phyloP scores from a whole-genome alignment of 2,797 vertebrate species.

The Melanotaenia parkinsoni region DNA sequence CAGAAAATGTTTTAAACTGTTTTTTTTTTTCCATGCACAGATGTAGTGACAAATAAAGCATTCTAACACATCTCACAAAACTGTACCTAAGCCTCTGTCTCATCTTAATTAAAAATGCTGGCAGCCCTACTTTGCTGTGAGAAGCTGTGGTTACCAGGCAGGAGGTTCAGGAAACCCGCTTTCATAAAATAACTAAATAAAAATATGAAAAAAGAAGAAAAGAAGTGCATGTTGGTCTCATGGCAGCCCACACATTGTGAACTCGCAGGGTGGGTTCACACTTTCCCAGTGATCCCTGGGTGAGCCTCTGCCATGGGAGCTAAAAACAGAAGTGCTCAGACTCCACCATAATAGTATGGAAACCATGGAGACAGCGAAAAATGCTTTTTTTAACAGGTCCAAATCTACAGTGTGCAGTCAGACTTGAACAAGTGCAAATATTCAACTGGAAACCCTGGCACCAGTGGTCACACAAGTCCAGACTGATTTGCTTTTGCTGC shows the following conservation, averaged over 20 bases:
- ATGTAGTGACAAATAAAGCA: neutral
- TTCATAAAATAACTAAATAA: slow-evolving; percentile 66
- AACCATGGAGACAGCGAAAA: slow-evolving; percentile 75
- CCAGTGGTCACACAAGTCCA: slow-evolving; percentile 67
- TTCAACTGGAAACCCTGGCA: slow-evolving; percentile 64
- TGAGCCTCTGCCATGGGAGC: slow-evolving; percentile 67
- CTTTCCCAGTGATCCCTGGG: slow-evolving; percentile 69
- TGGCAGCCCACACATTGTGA: slow-evolving; percentile 76
- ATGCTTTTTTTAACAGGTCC: slow-evolving; percentile 61
- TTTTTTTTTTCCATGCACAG: neutral
- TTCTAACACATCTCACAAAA: neutral
- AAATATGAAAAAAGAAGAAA: slow-evolving; percentile 39
- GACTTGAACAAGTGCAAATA: slow-evolving; percentile 67
- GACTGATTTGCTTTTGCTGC: slow-evolving; percentile 79
- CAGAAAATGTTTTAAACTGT: neutral
- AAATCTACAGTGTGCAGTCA: slow-evolving; percentile 67
- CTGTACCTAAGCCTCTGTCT: slow-evolving; percentile 28
- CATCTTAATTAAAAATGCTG: slow-evolving; percentile 52
- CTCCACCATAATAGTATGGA: slow-evolving; percentile 79
- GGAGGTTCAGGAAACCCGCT: slow-evolving; percentile 67
- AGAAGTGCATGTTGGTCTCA: slow-evolving; percentile 52
- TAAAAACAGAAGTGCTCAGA: slow-evolving; percentile 79
- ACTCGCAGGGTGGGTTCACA: slow-evolving; percentile 75
- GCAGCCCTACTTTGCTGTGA: slow-evolving; percentile 45
- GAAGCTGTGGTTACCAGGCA: slow-evolving; percentile 52